These are phyloP conservation scores for Chelidonichthys spinosus DNA, from an alignment of 2,797 vertebrate species.

Conservation along the genomic window DNA sequence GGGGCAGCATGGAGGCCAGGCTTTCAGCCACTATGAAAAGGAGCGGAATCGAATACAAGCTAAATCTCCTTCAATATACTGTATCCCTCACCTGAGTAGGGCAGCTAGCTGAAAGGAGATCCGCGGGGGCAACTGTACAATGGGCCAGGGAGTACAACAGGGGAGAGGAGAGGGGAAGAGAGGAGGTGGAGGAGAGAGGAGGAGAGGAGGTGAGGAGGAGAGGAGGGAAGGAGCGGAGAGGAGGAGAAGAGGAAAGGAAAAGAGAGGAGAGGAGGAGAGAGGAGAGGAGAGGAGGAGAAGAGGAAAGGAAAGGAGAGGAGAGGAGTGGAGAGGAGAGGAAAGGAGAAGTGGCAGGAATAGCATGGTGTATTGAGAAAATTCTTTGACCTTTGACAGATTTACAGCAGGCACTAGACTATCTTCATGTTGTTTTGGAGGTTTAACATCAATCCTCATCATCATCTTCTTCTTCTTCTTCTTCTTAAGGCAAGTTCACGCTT, in stretches of 20 bases:
- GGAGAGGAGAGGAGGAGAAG: background rate
- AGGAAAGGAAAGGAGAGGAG: slow-evolving; percentile 12
- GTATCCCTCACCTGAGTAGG: slow-evolving; percentile 86
- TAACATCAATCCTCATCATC: background rate
- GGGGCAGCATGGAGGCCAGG: slow-evolving; percentile 75
- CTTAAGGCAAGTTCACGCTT: background rate
- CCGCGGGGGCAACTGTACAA: slow-evolving; percentile 83
- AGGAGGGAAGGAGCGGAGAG: background rate
- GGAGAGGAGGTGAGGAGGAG: background rate
- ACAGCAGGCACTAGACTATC: background rate
- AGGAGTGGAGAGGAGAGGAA: background rate
- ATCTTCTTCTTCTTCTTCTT: background rate
- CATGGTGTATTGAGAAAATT: background rate
- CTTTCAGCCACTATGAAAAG: slow-evolving; percentile 88
- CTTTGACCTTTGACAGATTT: background rate
- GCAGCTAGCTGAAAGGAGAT: slow-evolving; percentile 86
- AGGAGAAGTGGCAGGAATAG: slow-evolving; percentile 22
- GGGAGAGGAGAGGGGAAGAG: slow-evolving; percentile 43
- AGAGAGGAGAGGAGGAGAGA: slow-evolving; percentile 36
- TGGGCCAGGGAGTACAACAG: slow-evolving; percentile 72
- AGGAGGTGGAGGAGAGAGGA: slow-evolving; percentile 4
- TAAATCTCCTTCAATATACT: slow-evolving; percentile 87
- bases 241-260: too few relatives aligned
- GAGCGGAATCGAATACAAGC: slow-evolving; percentile 85
- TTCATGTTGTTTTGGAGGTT: background rate